Percentiles rank a stretch among this genome's conserved stretches.
Evolutionary conservation across 2,797 vertebrate genomes (phyloP).

Genomic region (Muscicapa striata): DNA sequence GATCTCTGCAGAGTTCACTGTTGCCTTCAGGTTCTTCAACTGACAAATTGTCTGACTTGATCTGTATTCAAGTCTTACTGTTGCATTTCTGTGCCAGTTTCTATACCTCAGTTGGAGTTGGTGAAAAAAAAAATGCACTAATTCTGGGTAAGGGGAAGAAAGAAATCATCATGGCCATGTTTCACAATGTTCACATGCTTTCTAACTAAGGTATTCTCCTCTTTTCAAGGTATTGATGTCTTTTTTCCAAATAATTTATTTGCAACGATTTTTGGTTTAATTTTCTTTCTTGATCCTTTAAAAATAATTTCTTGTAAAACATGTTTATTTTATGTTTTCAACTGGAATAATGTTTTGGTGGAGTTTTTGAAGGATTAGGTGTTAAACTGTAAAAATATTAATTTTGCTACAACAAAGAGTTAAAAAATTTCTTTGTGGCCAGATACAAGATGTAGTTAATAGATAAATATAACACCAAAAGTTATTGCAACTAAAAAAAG

Average conservation of each 20-base stretch:
- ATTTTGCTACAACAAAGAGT: neutral
- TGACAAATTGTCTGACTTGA: neutral
- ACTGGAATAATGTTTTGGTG: neutral
- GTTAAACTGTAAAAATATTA: neutral
- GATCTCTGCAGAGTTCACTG: accelerated
- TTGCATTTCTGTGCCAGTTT: neutral
- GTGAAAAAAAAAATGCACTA: neutral
- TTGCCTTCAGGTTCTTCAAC: neutral
- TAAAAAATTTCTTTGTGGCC: neutral
- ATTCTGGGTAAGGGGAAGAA: neutral
- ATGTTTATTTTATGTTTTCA: neutral
- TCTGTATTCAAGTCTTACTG: neutral
- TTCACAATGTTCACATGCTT: neutral
- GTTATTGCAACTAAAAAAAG: neutral
- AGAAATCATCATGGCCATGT: neutral
- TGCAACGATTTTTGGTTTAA: neutral
- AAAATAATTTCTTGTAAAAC: neutral
- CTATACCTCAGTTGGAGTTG: neutral
- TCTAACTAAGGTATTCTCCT: neutral
- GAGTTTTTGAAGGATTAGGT: neutral
- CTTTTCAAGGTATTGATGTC: neutral
- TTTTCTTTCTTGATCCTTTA: neutral
- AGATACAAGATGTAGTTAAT: neutral
- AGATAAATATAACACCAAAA: neutral
- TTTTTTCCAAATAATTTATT: neutral